Evolutionary conservation across 2,888 invertebrate genomes (phyloP).

Genomic region (Scaptomyza caliginosa): DNA sequence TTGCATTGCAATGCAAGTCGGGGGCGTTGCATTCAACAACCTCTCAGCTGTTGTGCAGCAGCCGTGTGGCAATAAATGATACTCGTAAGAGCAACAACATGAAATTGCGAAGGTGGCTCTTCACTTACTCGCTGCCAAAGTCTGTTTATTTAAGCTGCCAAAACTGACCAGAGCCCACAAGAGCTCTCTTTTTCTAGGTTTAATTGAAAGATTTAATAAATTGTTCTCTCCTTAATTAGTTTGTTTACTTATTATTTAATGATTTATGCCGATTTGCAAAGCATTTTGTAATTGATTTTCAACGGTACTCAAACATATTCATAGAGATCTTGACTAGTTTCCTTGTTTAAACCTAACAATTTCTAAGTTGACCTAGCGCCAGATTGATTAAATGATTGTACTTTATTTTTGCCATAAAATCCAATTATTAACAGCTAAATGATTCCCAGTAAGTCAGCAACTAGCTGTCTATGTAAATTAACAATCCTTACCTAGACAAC

Average conservation of each 20-base stretch:
- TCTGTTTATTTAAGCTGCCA: slow-evolving; percentile 21
- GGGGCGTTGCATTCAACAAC: slow-evolving; percentile 45
- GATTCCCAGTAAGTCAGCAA: not conserved
- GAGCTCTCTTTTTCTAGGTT: not conserved
- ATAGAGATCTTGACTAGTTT: not conserved
- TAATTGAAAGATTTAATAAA: not conserved
- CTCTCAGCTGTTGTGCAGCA: slow-evolving; percentile 4
- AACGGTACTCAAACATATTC: not conserved
- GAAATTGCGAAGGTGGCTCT: slow-evolving; percentile 37
- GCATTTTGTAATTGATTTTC: not conserved
- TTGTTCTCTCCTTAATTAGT: too few relatives aligned
- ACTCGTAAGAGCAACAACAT: not conserved
- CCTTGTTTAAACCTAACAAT: not conserved
- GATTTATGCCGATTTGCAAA: not conserved
- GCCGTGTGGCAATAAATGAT: slow-evolving; percentile 32
- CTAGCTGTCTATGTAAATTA: not conserved
- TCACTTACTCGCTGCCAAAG: not conserved
- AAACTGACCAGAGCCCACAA: slow-evolving; percentile 24
- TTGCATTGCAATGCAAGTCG: slow-evolving; percentile 48
- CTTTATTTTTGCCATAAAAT: not conserved
- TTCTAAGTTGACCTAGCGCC: not conserved
- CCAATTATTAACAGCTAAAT: not conserved
- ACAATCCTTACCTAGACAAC: not conserved
- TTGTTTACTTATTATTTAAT: not conserved
- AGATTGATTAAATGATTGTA: not conserved